phyloP scores from a whole-genome alignment of 2,888 invertebrate species.

The Hirtodrosophila histrioides region DNA sequence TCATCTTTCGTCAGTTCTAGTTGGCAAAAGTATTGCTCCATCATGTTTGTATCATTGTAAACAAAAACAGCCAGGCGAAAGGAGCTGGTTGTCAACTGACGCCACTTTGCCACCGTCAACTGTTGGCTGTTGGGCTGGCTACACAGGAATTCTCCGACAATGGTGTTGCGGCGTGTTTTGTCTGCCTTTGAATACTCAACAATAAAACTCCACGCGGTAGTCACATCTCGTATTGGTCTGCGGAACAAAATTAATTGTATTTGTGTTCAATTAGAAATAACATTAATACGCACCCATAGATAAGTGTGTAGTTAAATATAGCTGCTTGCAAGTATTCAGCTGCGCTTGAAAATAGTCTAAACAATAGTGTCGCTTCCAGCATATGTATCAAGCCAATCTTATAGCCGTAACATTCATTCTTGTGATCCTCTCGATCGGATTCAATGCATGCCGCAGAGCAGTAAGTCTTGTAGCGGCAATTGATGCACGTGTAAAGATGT shows the following conservation, averaged over 20 bases:
- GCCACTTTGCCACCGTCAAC: slow-evolving; percentile 26
- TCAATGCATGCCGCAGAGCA: slow-evolving; percentile 42
- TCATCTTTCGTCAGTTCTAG: slow-evolving; percentile 34
- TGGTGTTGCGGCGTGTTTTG: not conserved
- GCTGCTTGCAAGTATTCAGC: slow-evolving; percentile 25
- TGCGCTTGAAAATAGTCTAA: slow-evolving; percentile 33
- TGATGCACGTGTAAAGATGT: slow-evolving; percentile 42
- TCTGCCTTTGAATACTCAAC: slow-evolving; percentile 16
- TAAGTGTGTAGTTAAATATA: not conserved
- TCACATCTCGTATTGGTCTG: slow-evolving; percentile 30
- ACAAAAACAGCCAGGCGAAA: slow-evolving; percentile 54
- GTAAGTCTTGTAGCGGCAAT: slow-evolving; percentile 51
- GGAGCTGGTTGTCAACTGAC: slow-evolving; percentile 26
- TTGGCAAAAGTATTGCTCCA: slow-evolving; percentile 22
- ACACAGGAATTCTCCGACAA: slow-evolving; percentile 27
- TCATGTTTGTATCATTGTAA: slow-evolving; percentile 29
- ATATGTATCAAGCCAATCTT: slow-evolving; percentile 44
- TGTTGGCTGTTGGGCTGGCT: slow-evolving; percentile 21
- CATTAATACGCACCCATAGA: slow-evolving; percentile 25
- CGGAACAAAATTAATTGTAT: not conserved
- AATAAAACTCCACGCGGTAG: slow-evolving; percentile 39
- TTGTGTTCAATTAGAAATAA: not conserved
- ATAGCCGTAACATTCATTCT: slow-evolving; percentile 44
- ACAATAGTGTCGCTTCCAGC: slow-evolving; percentile 38
- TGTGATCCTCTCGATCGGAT: slow-evolving; percentile 26